phyloP scores from a whole-genome alignment of 2,888 invertebrate genomes.

The Chalcis sispes region DNA sequence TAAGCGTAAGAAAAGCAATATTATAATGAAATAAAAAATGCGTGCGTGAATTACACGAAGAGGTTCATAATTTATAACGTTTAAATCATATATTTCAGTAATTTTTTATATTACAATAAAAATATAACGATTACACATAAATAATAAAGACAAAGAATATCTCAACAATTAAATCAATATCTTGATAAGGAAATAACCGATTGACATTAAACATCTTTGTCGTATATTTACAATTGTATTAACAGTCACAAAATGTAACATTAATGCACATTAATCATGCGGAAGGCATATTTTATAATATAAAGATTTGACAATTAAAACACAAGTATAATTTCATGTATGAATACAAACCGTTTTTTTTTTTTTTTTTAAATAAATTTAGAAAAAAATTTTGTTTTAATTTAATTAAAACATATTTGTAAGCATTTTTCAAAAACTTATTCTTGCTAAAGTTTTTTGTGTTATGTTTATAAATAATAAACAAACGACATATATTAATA shows the following conservation, averaged over 20 bases:
- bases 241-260: constrained; percentile 10
- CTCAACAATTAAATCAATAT: constrained; percentile 8
- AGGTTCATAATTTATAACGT: constrained; percentile 3
- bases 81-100: constrained; percentile 16
- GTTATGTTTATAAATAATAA: too few relatives aligned
- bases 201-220: constrained; percentile 16
- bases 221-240: constrained; percentile 1
- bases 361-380: too few relatives aligned
- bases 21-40: constrained; percentile 6
- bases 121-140: constrained; percentile 1
- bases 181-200: neutral
- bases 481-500: too few relatives aligned
- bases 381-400: too few relatives aligned
- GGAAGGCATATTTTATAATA: constrained; percentile 11
- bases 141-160: neutral
- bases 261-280: constrained; percentile 22
- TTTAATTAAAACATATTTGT: too few relatives aligned
- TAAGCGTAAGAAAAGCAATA: constrained; percentile 1
- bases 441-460: too few relatives aligned
- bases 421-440: too few relatives aligned
- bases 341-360: constrained; percentile 26
- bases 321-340: neutral
- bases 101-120: neutral
- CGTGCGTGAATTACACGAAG: constrained; percentile 28
- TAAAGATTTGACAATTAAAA: constrained; percentile 2